Percentiles rank a stretch among this genome's conserved stretches.
phyloP scores from a whole-genome alignment of 2,113 vertebrate genomes.

The Amazona vittata region DNA sequence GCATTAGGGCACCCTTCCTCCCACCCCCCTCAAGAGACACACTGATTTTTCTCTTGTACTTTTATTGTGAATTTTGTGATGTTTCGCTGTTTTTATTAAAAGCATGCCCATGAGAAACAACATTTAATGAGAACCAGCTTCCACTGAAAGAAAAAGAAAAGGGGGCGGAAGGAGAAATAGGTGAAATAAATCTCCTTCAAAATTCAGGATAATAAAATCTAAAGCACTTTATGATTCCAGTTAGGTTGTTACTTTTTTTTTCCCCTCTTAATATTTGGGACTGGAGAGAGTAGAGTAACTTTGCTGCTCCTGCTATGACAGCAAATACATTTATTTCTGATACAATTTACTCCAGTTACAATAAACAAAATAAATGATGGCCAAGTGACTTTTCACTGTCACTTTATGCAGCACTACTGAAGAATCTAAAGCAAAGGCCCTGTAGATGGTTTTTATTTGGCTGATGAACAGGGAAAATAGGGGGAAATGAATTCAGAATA shows the following conservation, averaged over 20 bases:
- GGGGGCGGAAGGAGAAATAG: accelerated
- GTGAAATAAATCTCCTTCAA: not conserved
- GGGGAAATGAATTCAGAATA: not conserved
- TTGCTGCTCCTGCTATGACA: not conserved
- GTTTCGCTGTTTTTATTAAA: not conserved
- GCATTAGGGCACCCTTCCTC: not conserved
- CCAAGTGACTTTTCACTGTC: not conserved
- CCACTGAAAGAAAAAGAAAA: not conserved
- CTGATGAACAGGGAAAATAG: not conserved
- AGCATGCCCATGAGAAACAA: not conserved
- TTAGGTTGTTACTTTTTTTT: not conserved
- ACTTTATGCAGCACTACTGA: not conserved
- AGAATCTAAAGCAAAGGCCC: not conserved
- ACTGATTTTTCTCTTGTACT: not conserved
- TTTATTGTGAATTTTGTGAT: not conserved
- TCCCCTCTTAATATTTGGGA: not conserved
- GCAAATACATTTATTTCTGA: not conserved
- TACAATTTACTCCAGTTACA: not conserved
- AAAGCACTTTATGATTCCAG: not conserved
- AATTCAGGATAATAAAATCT: not conserved
- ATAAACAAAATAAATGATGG: not conserved
- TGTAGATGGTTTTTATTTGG: not conserved
- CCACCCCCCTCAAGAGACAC: not conserved
- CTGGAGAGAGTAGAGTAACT: not conserved
- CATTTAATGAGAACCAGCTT: not conserved